Evolutionary conservation across 1,140 invertebrate genomes (phyloP), one percentile per base, ranked within the genome.

Genomic region (Cyclina sinensis): DNA sequence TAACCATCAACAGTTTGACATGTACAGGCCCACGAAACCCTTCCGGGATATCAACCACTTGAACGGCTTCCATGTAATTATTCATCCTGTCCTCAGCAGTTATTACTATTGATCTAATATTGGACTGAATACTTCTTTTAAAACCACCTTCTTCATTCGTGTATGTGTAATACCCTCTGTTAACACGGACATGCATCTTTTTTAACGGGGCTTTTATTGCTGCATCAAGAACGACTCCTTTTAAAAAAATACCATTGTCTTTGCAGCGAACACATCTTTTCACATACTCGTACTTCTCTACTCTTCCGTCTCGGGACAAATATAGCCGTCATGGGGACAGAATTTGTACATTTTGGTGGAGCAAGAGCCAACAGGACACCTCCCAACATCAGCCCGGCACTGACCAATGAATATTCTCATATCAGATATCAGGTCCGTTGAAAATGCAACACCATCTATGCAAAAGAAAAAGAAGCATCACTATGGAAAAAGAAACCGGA

Each of bases 311-410:
- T 59, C 27, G 5, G 84, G 51, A 35, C 84, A 86, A 5, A 86
- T 43, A 18, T 54, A 54, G 14, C 83, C 68, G 27, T 84, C 68
- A 84, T 73, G 21, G 16, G 80, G 62, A 37, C 62, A 84, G n/a
- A 43, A 73, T 1, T 37, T 35, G 14, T 37, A 18, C 14, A 16
- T 37, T 21, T 78, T 78, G 14, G 43, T 74, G 21, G 32, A 18
- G 37, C 84, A 86, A 30, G 70, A 35, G 12, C 84, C 73, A 7
- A 74, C 48, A n/a, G 84, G 84, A 78, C 84, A 86, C 7, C 32
- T 43, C 1, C 84, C 84, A 46, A 86, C 84, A 48, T 86, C 84
- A 14, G 37, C 30, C 16, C 14, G 11, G 39, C 51, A 78, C 3
- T 70, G 37, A 21, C 84, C 84, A 39, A 85, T 39, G 4, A 85